These are phyloP conservation scores for Tachypleus tridentatus DNA, from an alignment of 1,140 invertebrate genomes.

Conservation along the genomic window DNA sequence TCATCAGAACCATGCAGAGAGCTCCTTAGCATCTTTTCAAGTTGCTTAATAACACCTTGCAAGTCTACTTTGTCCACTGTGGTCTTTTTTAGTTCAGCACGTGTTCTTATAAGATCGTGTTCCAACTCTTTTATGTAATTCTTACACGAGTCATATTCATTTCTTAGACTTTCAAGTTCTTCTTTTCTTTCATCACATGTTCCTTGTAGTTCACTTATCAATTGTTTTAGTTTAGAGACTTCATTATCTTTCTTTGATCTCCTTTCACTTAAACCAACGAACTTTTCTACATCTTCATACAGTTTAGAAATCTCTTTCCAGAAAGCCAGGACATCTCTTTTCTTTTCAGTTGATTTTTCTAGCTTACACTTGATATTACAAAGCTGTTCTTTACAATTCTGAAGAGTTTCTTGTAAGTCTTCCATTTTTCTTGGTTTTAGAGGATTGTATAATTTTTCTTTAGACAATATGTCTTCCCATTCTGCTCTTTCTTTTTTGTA, in stretches of 20 bases:
- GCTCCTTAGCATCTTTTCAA: too few species aligned
- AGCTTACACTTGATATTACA: not conserved
- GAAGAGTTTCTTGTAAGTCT: too few species aligned
- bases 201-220: not conserved
- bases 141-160: not conserved
- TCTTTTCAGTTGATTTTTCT: constrained; percentile 14
- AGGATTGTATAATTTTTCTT: not conserved
- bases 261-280: too few species aligned
- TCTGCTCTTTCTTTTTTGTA: constrained; percentile 2
- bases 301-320: constrained; percentile 18
- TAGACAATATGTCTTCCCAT: not conserved
- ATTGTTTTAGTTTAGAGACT: not conserved
- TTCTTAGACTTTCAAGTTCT: not conserved
- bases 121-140: not conserved
- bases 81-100: not conserved
- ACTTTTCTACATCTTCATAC: constrained; percentile 9
- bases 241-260: constrained; percentile 1
- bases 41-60: not conserved
- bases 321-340: constrained; percentile 12
- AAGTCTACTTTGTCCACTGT: not conserved
- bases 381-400: too few species aligned
- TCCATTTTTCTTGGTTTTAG: not conserved
- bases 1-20: too few species aligned
- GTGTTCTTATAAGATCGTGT: not conserved
- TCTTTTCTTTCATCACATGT: not conserved